Evolutionary conservation across 2,797 vertebrate species (phyloP), one percentile per base, ranked within the genome.

Genomic region (Lepidocolaptes lacrymiger): DNA sequence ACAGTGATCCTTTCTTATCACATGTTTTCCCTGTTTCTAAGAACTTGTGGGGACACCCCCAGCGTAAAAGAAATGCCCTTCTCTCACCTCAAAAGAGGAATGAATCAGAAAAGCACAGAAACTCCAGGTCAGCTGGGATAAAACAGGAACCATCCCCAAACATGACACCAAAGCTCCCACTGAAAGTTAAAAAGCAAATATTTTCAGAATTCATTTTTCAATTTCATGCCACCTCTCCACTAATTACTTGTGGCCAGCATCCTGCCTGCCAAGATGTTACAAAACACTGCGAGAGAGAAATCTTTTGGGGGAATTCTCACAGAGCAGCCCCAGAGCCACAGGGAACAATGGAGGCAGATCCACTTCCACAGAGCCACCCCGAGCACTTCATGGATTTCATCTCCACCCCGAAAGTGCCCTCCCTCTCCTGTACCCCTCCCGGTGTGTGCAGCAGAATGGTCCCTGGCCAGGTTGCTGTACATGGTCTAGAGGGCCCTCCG

Each of bases 151-250:
- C 32, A 73, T 56, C 76, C 48, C 83, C 73, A 89, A 71, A 56
- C 75, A 59, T 0, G 3, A 83, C 64, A 77, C 54, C 54, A 56
- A 93, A 61, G 34, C 63, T 73, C 71, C 56, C 66, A 81, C 73
- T 81, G 39, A 63, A 95, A 88, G 44, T 69, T 81, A 39, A 86
- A 94, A 88, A 69, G 48, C 85, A 92, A 93, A 84, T 93, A 86
- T 90, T 96, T 96, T 82, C 83, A 67, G 82, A 84, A 92, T 75
- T 82, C 67, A 79, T 96, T 94, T 91, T 91, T 91, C 88, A 91
- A 77, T 97, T 90, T 95, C 83, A 93, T 90, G 85, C 77, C 88
- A 94, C 83, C 71, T 90, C 94, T 74, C 83, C 63, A 85, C 83
- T 80, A 87, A 96, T 89, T 92, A 67, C 39, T 84, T 87, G 83